Conservation (phyloP, 2,797 vertebrate species). For the Pantherophis vulpinus region DNA sequence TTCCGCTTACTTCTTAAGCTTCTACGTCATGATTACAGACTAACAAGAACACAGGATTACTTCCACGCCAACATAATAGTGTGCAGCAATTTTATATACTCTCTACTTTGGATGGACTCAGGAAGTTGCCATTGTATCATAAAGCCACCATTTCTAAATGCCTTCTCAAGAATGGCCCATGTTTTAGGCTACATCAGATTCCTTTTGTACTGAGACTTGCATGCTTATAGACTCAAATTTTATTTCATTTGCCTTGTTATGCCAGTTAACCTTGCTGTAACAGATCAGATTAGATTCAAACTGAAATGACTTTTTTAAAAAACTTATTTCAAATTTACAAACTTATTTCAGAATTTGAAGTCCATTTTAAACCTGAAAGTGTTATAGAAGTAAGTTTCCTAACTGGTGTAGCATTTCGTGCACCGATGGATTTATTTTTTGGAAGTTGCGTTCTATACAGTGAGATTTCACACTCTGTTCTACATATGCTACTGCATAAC, state of each 20-base stretch:
- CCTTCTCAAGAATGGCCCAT: background rate
- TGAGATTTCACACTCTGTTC: conserved; percentile 61
- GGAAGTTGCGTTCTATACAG: conserved; percentile 66
- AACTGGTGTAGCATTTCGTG: conserved; percentile 54
- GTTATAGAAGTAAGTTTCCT: conserved; percentile 49
- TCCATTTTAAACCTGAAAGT: conserved; percentile 39
- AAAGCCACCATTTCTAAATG: background rate
- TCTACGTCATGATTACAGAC: background rate
- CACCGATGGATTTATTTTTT: conserved; percentile 50
- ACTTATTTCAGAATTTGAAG: conserved; percentile 23
- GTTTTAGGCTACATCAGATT: background rate
- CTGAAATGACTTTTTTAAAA: conserved; percentile 5
- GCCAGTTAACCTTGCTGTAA: background rate
- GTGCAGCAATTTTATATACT: background rate
- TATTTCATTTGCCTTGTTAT: background rate
- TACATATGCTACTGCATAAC: conserved; percentile 69
- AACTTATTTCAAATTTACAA: conserved; percentile 35
- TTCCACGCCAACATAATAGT: background rate
- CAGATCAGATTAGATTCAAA: background rate
- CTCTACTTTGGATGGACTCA: background rate
- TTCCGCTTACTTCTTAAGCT: background rate
- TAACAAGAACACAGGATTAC: background rate
- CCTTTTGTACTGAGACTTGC: background rate
- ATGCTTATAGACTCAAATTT: background rate
- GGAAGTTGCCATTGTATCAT: background rate